Conservation (phyloP, 2,888 invertebrate genomes). For the Thymelicus lineola region DNA sequence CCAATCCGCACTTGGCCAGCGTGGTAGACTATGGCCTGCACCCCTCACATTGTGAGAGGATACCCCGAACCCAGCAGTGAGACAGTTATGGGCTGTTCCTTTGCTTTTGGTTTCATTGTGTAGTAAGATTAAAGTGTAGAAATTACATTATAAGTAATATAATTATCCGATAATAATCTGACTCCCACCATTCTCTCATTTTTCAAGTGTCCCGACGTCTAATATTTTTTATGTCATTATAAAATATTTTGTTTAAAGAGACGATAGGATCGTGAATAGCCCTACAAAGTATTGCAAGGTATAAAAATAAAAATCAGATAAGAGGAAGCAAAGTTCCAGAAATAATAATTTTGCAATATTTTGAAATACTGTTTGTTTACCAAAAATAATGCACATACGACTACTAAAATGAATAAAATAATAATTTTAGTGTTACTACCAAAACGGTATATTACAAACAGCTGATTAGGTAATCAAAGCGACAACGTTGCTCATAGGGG, state of each 20-base stretch:
- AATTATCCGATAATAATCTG: background rate
- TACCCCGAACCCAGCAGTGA: too few relatives aligned
- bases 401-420: background rate
- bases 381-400: background rate
- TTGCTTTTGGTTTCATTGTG: too few relatives aligned
- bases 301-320: background rate
- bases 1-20: too few relatives aligned
- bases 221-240: slow-evolving; percentile 7
- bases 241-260: slow-evolving; percentile 6
- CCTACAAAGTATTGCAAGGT: background rate
- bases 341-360: background rate
- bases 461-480: slow-evolving; percentile 7
- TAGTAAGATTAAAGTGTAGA: too few relatives aligned
- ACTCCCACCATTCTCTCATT: background rate
- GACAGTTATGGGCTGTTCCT: too few relatives aligned
- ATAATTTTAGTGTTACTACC: background rate
- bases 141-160: background rate
- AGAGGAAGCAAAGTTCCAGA: background rate
- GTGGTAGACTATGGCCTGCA: too few relatives aligned
- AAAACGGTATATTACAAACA: background rate
- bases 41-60: too few relatives aligned
- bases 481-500: slow-evolving; percentile 18
- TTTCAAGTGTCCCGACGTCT: background rate
- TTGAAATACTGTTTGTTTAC: background rate
- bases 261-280: background rate